These are phyloP conservation scores for Cryptoprocta ferox DNA, from an alignment of 2,797 vertebrate species.

Conservation along the genomic window DNA sequence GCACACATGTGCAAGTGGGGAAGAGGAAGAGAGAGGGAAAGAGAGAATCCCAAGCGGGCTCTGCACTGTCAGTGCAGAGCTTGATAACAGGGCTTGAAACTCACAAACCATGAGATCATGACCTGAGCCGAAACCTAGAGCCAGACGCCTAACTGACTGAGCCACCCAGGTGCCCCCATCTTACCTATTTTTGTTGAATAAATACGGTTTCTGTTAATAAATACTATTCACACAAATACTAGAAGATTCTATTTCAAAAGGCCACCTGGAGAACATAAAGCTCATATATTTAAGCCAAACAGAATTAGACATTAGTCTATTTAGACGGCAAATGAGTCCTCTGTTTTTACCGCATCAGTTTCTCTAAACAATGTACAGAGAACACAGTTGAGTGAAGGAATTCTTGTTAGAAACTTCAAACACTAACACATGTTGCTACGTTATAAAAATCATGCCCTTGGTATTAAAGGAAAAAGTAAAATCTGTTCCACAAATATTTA, in stretches of 20 bases:
- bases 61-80: no score
- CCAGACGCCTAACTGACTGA: no score
- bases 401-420: conserved; percentile 20
- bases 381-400: neutral
- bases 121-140: no score
- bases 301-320: conserved; percentile 1
- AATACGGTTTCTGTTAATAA: conserved; percentile 47
- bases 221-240: neutral
- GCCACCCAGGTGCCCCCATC: no score
- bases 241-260: conserved; percentile 2
- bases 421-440: neutral
- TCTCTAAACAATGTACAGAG: neutral
- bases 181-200: conserved; percentile 9
- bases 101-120: no score
- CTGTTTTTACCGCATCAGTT: neutral
- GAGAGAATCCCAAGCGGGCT: no score
- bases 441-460: neutral
- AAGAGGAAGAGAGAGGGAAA: no score
- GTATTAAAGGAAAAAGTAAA: conserved; percentile 45
- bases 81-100: no score
- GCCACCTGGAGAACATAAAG: neutral
- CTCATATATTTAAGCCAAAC: neutral
- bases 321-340: neutral
- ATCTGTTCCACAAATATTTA: neutral
- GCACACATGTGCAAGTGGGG: no score